These are phyloP conservation scores for Steromphala cineraria DNA, from an alignment of 2,888 invertebrate species.

Conservation along the genomic window DNA sequence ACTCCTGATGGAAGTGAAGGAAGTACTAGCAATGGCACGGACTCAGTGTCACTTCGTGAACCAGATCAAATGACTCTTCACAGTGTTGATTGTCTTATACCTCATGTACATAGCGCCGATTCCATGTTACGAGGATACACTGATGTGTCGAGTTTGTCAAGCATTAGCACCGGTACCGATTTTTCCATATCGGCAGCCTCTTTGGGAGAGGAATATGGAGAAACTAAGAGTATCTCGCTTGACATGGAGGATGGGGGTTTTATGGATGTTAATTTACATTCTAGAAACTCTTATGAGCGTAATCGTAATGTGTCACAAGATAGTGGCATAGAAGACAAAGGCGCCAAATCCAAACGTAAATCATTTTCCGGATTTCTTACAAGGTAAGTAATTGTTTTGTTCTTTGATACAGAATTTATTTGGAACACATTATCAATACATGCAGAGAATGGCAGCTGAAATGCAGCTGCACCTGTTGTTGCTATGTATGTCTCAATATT, in stretches of 20 bases:
- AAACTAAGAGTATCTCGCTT: conserved; percentile 52
- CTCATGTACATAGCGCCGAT: conserved; percentile 50
- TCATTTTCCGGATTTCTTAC: conserved; percentile 60
- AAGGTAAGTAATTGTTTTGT: conserved; percentile 45
- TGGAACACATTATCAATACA: too few relatives aligned
- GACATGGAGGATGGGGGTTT: conserved; percentile 70
- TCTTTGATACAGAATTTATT: neutral
- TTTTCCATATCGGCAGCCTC: conserved; percentile 68
- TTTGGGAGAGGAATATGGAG: conserved; percentile 57
- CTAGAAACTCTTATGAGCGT: conserved; percentile 66
- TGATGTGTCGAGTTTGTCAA: conserved; percentile 71
- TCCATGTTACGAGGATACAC: conserved; percentile 55
- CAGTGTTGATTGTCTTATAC: conserved; percentile 59
- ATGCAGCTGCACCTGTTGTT: too few relatives aligned
- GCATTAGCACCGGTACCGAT: conserved; percentile 70
- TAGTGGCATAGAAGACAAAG: conserved; percentile 60
- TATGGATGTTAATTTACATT: conserved; percentile 69
- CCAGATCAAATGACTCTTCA: conserved; percentile 56
- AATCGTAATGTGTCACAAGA: conserved; percentile 60
- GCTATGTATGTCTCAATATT: too few relatives aligned
- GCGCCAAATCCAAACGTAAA: conserved; percentile 58
- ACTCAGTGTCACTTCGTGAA: conserved; percentile 40
- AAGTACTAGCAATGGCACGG: conserved; percentile 6
- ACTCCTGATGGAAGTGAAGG: conserved; percentile 7
- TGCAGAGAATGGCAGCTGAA: too few relatives aligned